Evolutionary conservation across 2,113 vertebrate genomes (phyloP).

Genomic region (Corythaixoides concolor): DNA sequence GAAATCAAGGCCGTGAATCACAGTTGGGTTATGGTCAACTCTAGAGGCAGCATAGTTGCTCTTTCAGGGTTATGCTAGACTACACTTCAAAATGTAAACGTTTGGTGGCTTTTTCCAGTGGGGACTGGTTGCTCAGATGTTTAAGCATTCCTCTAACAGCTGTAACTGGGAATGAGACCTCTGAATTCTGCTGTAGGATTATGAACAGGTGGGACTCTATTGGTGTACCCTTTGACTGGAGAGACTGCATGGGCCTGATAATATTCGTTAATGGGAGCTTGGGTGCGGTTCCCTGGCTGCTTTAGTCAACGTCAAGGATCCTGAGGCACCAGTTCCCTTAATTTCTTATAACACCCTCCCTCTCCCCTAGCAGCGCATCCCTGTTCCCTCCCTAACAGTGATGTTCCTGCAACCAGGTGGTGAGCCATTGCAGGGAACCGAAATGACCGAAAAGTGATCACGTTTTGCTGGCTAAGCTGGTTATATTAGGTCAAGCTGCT

Average conservation of each 20-base stretch:
- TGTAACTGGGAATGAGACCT: neutral
- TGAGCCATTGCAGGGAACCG: neutral
- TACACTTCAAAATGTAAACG: neutral
- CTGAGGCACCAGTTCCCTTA: neutral
- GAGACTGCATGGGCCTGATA: neutral
- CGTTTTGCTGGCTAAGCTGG: neutral
- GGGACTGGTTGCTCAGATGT: neutral
- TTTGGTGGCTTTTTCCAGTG: neutral
- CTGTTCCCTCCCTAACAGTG: neutral
- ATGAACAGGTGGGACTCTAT: neutral
- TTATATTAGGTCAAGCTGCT: neutral
- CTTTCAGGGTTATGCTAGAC: neutral
- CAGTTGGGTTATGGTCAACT: neutral
- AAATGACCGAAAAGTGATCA: neutral
- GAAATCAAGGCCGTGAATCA: neutral
- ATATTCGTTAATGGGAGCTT: neutral
- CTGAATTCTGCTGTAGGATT: neutral
- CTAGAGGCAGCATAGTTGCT: neutral
- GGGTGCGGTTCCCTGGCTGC: neutral
- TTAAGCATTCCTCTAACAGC: neutral
- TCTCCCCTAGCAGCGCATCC: neutral
- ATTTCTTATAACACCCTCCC: neutral
- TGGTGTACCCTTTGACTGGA: neutral
- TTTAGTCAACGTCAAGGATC: neutral
- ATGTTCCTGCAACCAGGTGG: neutral